phyloP scores from a whole-genome alignment of 2,113 vertebrate species.

The Nipponia nippon region DNA sequence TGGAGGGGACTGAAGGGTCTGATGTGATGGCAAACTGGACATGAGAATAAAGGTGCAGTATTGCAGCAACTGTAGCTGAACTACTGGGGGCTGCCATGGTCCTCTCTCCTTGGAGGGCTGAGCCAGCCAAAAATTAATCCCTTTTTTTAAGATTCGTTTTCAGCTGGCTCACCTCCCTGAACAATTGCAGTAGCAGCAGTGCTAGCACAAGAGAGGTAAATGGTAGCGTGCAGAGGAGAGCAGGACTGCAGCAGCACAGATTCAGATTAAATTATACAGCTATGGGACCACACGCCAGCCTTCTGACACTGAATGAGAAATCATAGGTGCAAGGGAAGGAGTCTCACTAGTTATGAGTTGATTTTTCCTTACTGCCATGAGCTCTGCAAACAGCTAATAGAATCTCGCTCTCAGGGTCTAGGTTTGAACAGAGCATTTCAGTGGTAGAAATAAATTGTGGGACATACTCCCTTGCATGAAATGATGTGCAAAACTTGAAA shows the following conservation, averaged over 20 bases:
- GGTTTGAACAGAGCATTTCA: not conserved
- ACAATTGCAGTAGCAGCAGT: not conserved
- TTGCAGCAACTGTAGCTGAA: not conserved
- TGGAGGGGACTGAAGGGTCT: not conserved
- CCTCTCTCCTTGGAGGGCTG: not conserved
- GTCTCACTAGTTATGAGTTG: not conserved
- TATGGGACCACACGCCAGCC: not conserved
- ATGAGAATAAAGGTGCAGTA: not conserved
- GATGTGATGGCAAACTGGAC: not conserved
- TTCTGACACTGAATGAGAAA: not conserved
- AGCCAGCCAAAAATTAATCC: not conserved
- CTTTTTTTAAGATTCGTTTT: not conserved
- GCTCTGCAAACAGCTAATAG: not conserved
- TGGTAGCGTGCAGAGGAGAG: not conserved
- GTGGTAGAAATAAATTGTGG: not conserved
- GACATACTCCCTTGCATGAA: not conserved
- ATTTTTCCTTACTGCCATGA: not conserved
- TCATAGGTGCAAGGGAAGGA: not conserved
- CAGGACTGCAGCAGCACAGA: not conserved
- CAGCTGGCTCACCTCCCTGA: not conserved
- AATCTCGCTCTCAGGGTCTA: not conserved
- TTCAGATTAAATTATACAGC: not conserved
- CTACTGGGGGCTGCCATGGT: not conserved
- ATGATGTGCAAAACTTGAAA: not conserved
- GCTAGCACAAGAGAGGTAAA: not conserved